A percentile compares a stretch with the other conserved stretches of the same genome.
Evolutionary conservation across 2,113 vertebrate species (phyloP).

Genomic region (Furnarius figulus): DNA sequence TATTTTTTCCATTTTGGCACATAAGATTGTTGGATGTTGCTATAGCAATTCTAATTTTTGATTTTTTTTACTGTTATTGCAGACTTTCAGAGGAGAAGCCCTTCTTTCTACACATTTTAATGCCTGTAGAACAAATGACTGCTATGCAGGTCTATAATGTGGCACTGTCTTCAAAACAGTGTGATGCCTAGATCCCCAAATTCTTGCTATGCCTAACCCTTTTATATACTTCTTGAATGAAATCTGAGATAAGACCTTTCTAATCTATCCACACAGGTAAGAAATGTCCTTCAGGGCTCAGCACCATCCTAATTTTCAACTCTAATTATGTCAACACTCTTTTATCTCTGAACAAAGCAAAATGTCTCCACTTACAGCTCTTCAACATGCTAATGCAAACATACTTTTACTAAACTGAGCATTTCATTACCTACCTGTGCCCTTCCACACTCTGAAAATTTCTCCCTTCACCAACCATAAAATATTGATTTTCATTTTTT

Average conservation of each 20-base stretch:
- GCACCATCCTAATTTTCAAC: background rate
- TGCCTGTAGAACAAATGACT: background rate
- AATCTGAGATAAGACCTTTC: background rate
- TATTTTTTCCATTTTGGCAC: conserved; percentile 56
- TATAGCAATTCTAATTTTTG: conserved; percentile 66
- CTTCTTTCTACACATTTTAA: conserved; percentile 60
- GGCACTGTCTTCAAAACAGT: background rate
- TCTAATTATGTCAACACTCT: background rate
- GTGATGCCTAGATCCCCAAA: background rate
- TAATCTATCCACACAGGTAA: background rate
- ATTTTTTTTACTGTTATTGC: conserved; percentile 68
- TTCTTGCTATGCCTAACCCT: background rate
- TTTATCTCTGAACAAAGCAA: background rate
- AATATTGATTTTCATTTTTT: background rate
- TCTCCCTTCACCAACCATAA: background rate
- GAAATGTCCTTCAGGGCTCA: background rate
- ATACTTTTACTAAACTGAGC: background rate
- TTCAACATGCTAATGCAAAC: background rate
- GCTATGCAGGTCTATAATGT: background rate
- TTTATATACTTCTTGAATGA: background rate
- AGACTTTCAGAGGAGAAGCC: conserved; percentile 65
- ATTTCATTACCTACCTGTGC: background rate
- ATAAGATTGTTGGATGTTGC: conserved; percentile 71
- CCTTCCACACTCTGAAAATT: background rate
- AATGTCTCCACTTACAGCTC: background rate